Evolutionary conservation across 2,888 invertebrate genomes (phyloP), one percentile per base, ranked within the genome.

Genomic region (Empis stercorea): DNA sequence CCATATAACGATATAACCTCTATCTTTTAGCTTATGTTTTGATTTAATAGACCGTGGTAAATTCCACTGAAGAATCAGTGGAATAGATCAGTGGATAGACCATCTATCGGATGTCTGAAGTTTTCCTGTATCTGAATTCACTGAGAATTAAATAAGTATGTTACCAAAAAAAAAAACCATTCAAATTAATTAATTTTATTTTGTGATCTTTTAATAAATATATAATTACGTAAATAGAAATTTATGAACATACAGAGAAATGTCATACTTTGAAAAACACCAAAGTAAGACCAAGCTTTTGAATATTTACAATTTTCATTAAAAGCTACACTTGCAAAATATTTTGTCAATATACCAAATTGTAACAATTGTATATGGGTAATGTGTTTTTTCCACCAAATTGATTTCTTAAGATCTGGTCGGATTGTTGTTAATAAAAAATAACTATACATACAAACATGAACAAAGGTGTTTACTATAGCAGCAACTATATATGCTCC

Each of bases 381-480:
- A 50, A 92, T 80, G 57, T 85, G 75, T 57, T 84, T 86, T 63
- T 91, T 92, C 82, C 87, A 84, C 81, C 83, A 83, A 1, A 83
- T 62, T 45, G 79, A 82, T 45, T 79, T 70, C 58, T 81, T 83
- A 58, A 81, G 74, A 42, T 74, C 73, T 0, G 84, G 83, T 43
- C 81, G 74, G 45, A 81, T 69, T 1, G 84, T 83, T 0, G 86
- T 76, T 47, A 85, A 59, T 7, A 87, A 73, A 61, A 91, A 92
- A 63, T 92, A 86, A 1, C 72, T 70, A 61, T 92, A 92, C 89
- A 92, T 91, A 23, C 87, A 62, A 1, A 77, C 62, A 59, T 92
- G 91, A 0, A 92, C 84, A 49, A 83, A 77, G 1, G 75, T 72
- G 61, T 91, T 92, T 17, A 86, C 61, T 1, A 79, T 60, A 1